Conservation (phyloP, 1,140 invertebrate genomes). For the Habropoda laboriosa region DNA sequence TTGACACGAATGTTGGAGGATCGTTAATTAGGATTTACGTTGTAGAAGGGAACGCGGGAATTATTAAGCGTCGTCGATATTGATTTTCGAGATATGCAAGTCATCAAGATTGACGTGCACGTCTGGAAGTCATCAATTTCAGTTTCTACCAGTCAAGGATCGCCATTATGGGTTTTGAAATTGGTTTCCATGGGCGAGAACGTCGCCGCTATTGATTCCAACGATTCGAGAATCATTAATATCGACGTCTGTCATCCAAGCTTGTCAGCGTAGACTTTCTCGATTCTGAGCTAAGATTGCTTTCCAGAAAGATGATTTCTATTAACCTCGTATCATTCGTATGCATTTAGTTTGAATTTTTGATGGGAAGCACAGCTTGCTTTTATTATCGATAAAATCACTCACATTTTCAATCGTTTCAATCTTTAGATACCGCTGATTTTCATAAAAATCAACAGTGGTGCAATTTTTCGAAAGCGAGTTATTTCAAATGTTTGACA, state of each 20-base stretch:
- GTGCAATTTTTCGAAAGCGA: too few species aligned
- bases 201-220: background rate
- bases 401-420: too few species aligned
- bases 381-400: too few species aligned
- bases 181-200: background rate
- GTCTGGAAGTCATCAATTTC: background rate
- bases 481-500: too few species aligned
- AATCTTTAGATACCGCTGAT: too few species aligned
- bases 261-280: background rate
- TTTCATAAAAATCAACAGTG: too few species aligned
- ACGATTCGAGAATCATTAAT: background rate
- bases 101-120: background rate
- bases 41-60: background rate
- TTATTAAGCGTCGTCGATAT: background rate
- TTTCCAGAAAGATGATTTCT: too few species aligned
- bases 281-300: background rate
- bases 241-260: background rate
- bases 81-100: background rate
- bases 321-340: too few species aligned
- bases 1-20: too few species aligned
- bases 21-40: too few species aligned
- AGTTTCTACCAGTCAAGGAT: background rate
- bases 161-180: conserved; percentile 8
- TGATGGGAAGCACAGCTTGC: too few species aligned
- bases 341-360: too few species aligned